Conservation (phyloP, 2,797 vertebrate species). For the Lindbergichthys nudifrons region DNA sequence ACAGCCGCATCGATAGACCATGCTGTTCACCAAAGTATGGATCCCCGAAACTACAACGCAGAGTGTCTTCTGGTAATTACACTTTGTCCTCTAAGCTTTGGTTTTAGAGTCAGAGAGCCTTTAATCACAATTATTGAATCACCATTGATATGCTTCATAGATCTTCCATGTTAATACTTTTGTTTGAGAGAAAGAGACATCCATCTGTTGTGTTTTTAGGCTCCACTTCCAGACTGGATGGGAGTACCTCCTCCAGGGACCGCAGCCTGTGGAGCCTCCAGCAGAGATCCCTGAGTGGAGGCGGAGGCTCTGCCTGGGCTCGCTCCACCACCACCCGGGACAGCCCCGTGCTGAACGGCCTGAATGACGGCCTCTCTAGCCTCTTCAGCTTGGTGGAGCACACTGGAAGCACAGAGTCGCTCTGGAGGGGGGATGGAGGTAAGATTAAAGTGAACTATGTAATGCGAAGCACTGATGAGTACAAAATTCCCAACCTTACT, state of each 20-base stretch:
- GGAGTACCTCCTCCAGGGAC: slow-evolving; percentile 85
- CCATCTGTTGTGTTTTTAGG: slow-evolving; percentile 49
- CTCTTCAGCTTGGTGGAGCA: slow-evolving; percentile 98
- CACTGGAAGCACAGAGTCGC: slow-evolving; percentile 91
- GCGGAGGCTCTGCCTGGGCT: slow-evolving; percentile 96
- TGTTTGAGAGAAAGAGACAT: not conserved
- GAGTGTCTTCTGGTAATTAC: slow-evolving; percentile 81
- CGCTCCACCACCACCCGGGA: slow-evolving; percentile 98
- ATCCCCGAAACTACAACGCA: slow-evolving; percentile 94
- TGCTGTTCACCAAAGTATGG: slow-evolving; percentile 98
- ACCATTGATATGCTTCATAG: not conserved
- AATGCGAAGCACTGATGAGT: not conserved
- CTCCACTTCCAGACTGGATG: slow-evolving; percentile 93
- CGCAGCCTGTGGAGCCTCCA: slow-evolving; percentile 96
- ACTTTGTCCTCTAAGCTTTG: not conserved
- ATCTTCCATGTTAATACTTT: not conserved
- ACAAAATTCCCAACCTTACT: not conserved
- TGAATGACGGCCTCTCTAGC: slow-evolving; percentile 96
- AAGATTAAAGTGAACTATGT: not conserved
- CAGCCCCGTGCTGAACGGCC: slow-evolving; percentile 94
- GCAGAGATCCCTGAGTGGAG: slow-evolving; percentile 85
- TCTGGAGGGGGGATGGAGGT: slow-evolving; percentile 90
- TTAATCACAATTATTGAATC: not conserved
- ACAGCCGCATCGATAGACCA: slow-evolving; percentile 93
- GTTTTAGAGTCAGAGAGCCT: not conserved